Conservation (phyloP, 2,113 vertebrate genomes). For the Alectura lathami region DNA sequence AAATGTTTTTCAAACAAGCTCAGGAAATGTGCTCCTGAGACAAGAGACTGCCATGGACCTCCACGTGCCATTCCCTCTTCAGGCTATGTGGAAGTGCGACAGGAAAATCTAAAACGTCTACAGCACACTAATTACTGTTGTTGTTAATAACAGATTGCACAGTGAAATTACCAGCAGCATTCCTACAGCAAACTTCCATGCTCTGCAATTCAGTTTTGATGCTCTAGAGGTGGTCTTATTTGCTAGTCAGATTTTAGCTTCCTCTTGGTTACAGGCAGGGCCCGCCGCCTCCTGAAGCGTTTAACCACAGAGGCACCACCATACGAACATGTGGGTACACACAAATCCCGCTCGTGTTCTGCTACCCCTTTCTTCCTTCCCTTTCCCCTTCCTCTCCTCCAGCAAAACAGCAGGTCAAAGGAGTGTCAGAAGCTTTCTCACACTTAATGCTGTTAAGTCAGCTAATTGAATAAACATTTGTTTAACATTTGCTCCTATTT, state of each 20-base stretch:
- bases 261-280: background rate
- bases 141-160: background rate
- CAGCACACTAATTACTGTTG: background rate
- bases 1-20: background rate
- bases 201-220: background rate
- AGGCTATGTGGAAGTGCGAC: background rate
- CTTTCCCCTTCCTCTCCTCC: background rate
- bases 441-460: conserved; percentile 50
- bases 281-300: background rate
- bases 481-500: conserved; percentile 66
- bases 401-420: conserved; percentile 11
- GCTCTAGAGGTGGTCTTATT: conserved; percentile 39
- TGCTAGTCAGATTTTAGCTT: conserved; percentile 28
- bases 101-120: background rate
- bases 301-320: conserved; percentile 22
- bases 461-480: conserved; percentile 70
- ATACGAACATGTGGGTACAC: background rate
- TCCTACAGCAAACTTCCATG: background rate
- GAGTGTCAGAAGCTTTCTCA: conserved; percentile 46
- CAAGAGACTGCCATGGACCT: background rate
- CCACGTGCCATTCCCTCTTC: background rate
- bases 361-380: background rate
- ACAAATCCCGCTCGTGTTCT: background rate
- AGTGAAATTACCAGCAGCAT: background rate
- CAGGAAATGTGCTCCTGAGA: background rate